Evolutionary conservation across 2,797 vertebrate species (phyloP).

Genomic region (Silurus lanzhouensis): DNA sequence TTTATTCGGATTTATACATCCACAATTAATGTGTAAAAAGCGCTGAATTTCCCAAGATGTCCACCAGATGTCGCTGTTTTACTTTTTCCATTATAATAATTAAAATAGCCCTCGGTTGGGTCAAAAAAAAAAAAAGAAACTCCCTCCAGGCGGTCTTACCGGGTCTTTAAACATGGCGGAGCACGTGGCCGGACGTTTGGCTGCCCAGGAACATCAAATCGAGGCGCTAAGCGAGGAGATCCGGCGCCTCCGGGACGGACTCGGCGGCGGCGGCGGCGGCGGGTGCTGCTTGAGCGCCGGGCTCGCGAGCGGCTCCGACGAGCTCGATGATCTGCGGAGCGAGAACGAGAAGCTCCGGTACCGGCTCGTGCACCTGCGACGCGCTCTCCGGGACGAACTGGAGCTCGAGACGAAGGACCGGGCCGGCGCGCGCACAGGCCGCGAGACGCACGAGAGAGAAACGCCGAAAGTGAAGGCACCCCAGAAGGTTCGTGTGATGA

Average conservation of each 20-base stretch:
- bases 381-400: slow-evolving; percentile 76
- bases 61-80: slow-evolving; percentile 40
- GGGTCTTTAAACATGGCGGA: slow-evolving; percentile 77
- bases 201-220: slow-evolving; percentile 83
- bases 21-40: too few relatives aligned
- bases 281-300: background rate
- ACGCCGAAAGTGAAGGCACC: slow-evolving; percentile 46
- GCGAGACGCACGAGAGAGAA: slow-evolving; percentile 19
- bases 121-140: background rate
- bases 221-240: slow-evolving; percentile 78
- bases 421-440: slow-evolving; percentile 6
- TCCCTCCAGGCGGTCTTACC: background rate
- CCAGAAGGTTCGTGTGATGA: slow-evolving; percentile 49
- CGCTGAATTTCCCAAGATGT: background rate
- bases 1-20: background rate
- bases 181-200: slow-evolving; percentile 69
- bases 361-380: slow-evolving; percentile 81
- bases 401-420: slow-evolving; percentile 47
- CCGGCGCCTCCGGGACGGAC: slow-evolving; percentile 70
- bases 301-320: slow-evolving; percentile 64
- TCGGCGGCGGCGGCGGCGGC: slow-evolving; percentile 55
- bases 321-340: slow-evolving; percentile 77
- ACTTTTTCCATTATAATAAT: background rate
- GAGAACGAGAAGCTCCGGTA: slow-evolving; percentile 91
- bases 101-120: background rate